Evolutionary conservation across 2,888 invertebrate species (phyloP), one percentile per base, ranked within the genome.

Genomic region (Pocota personata): DNA sequence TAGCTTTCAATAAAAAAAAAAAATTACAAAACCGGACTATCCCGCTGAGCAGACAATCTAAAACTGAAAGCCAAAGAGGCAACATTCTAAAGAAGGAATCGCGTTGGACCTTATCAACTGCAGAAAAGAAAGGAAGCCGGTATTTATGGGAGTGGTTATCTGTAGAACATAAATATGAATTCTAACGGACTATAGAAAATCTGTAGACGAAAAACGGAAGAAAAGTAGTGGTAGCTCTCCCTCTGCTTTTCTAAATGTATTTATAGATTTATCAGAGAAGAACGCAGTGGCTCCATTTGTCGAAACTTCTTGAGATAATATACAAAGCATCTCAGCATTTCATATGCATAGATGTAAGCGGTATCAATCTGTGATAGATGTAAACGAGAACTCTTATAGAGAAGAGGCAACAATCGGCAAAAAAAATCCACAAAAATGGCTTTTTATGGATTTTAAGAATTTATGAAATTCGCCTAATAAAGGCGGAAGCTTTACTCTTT

Each of bases 1-100:
- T 84, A 27, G 35, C 37, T 43, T 16, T 19, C 16, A 14, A 27
- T 3, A 27, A 21, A 24, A 24, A 24, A 2, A 24, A 24, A 24
- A 24, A 24, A 3, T n/a, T n/a, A n/a, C n/a, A n/a, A 48, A 24
- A 48, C 48, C 69, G 84, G 77, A 77, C 86, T 76, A 55, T 19
- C 35, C 66, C 67, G 48, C 14, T 46, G 12, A 48, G 46, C 35
- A 21, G 40, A 60, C 60, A 43, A 62, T 55, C 66, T 35, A 8
- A 24, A 77, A 86, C 86, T 86, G 32, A 82, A 37, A 24, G 10
- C 14, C n/a, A 1, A 40, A 35, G 52, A 60, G 76, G 75, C 76
- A 75, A 64, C 30, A 27, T 19, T 12, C 30, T 7, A 7, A 46
- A 10, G 37, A 62, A 35, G 55, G 32, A 58, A 48, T 37, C 58